Conservation (phyloP, 2,797 vertebrate species). For the Catamblyrhynchus diadema region DNA sequence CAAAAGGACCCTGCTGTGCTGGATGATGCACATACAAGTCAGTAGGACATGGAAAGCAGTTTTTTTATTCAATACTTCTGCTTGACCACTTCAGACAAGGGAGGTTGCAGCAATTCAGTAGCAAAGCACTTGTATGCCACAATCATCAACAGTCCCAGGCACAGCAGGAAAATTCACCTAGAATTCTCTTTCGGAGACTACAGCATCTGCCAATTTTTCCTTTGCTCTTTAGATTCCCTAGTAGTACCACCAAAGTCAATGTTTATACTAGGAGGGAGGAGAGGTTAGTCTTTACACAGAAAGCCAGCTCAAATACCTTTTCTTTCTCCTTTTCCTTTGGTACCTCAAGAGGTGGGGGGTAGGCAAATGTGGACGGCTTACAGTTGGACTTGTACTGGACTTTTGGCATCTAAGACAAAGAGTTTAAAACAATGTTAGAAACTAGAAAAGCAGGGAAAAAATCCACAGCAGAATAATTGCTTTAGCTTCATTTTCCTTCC, state of each 20-base stretch:
- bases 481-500: slow-evolving; percentile 42
- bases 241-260: neutral
- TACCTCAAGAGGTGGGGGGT: slow-evolving; percentile 95
- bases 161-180: neutral
- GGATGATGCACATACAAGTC: neutral
- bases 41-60: neutral
- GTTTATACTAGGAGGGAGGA: neutral
- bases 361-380: slow-evolving; percentile 98
- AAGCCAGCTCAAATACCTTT: slow-evolving; percentile 81
- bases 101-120: neutral
- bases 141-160: neutral
- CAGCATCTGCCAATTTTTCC: neutral
- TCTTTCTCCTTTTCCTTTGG: slow-evolving; percentile 99
- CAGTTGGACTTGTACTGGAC: slow-evolving; percentile 99
- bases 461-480: slow-evolving; percentile 8
- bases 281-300: neutral
- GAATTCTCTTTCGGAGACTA: slow-evolving; percentile 11
- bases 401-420: slow-evolving; percentile 91
- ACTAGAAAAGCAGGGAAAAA: neutral
- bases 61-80: neutral
- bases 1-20: neutral
- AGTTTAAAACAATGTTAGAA: neutral
- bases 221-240: neutral
- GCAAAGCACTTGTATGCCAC: neutral
- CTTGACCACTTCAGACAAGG: neutral